Evolutionary conservation across 2,797 vertebrate genomes (phyloP).

Genomic region (Sphaeramia orbicularis): DNA sequence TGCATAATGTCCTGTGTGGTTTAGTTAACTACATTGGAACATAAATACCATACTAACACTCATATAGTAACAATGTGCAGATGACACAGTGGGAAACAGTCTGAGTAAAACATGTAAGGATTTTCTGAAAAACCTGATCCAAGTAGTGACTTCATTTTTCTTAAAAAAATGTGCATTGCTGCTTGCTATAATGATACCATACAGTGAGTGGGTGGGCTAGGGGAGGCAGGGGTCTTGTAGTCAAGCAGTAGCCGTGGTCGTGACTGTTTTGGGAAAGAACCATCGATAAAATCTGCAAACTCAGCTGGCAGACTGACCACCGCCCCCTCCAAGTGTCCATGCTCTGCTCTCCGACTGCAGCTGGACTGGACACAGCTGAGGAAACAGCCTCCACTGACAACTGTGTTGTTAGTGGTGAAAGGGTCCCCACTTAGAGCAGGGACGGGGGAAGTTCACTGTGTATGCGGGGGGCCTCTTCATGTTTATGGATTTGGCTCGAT

Average conservation of each 20-base stretch:
- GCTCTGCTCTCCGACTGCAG: constrained; percentile 44
- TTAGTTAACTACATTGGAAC: constrained; percentile 49
- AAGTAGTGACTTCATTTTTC: constrained; percentile 23
- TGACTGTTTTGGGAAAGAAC: constrained; percentile 1
- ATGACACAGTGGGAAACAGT: constrained; percentile 10
- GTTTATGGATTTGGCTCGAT: constrained; percentile 36
- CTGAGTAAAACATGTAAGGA: constrained; percentile 18
- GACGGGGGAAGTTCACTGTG: background rate
- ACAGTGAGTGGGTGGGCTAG: constrained; percentile 21
- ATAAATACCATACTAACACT: constrained; percentile 35
- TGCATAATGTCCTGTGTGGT: constrained; percentile 57
- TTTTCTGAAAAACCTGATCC: constrained; percentile 14
- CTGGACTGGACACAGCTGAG: constrained; percentile 77
- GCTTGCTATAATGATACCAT: constrained; percentile 10
- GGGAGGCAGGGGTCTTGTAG: constrained; percentile 11
- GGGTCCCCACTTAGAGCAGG: constrained; percentile 18
- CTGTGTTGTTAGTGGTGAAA: constrained; percentile 62
- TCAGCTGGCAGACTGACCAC: constrained; percentile 53
- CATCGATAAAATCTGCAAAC: constrained; percentile 46
- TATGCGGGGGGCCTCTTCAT: constrained; percentile 7
- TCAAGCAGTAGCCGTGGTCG: constrained; percentile 34
- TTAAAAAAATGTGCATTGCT: constrained; percentile 11
- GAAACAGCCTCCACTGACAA: constrained; percentile 73
- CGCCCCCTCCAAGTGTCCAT: constrained; percentile 17
- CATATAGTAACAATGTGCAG: constrained; percentile 24